Evolutionary conservation across 2,113 vertebrate species (phyloP).

Genomic region (Ameiurus melas): DNA sequence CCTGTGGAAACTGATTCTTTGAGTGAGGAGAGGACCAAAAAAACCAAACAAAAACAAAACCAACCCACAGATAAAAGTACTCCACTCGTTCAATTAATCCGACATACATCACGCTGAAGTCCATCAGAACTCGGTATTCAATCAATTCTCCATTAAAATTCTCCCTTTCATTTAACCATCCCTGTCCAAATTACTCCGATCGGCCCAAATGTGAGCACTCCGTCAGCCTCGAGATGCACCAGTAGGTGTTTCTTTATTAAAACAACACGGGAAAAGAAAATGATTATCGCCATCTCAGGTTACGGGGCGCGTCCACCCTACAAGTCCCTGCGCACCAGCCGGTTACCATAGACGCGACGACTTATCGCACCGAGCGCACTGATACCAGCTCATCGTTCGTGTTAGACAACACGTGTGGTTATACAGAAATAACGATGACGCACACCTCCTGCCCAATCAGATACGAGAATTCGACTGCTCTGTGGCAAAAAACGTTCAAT

Average conservation of each 20-base stretch:
- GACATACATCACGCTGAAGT: background rate
- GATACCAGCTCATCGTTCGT: no score
- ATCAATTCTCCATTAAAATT: slow-evolving; percentile 36
- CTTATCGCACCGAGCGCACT: no score
- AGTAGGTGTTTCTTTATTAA: background rate
- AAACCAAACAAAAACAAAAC: background rate
- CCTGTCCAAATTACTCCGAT: background rate
- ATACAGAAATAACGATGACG: background rate
- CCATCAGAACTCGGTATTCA: slow-evolving; percentile 11
- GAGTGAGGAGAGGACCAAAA: background rate
- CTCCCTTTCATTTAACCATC: slow-evolving; percentile 36
- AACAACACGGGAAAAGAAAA: background rate
- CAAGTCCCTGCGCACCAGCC: no score
- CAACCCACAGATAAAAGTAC: background rate
- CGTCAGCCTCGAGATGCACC: background rate
- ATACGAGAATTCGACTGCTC: background rate
- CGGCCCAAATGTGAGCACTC: background rate
- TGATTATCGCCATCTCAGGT: no score
- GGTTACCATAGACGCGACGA: no score
- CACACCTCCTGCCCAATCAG: background rate
- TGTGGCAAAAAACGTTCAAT: no score
- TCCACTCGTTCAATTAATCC: background rate
- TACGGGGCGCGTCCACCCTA: no score
- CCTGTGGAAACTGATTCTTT: background rate
- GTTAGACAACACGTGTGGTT: background rate